A percentile compares a stretch with the other conserved stretches of the same genome.
Conservation (phyloP, 2,888 invertebrate genomes). For the Siphlonurus alternatus region DNA sequence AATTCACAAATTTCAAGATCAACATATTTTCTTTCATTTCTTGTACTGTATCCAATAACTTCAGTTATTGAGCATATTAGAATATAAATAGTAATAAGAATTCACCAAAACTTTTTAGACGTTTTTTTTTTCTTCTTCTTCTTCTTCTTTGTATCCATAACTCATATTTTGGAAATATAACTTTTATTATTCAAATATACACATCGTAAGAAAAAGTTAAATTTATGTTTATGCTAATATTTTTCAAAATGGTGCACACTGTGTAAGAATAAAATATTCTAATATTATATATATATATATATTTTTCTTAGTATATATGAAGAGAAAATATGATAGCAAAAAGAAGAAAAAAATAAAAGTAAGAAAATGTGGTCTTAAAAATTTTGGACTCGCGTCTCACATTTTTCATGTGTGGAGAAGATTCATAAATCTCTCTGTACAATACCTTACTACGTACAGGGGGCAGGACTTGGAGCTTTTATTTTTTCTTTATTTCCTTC, state of each 20-base stretch:
- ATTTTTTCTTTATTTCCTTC: neutral
- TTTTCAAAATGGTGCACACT: neutral
- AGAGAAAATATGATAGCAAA: neutral
- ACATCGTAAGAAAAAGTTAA: neutral
- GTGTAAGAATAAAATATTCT: neutral
- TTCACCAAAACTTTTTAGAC: too few relatives aligned
- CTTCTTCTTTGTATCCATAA: too few relatives aligned
- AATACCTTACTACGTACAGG: neutral
- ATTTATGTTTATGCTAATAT: neutral
- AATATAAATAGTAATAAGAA: too few relatives aligned
- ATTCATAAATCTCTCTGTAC: neutral
- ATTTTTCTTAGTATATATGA: neutral
- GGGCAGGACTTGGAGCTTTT: neutral
- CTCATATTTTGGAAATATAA: neutral
- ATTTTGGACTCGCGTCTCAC: neutral
- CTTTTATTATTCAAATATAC: neutral
- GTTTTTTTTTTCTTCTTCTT: too few relatives aligned
- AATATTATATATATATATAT: neutral
- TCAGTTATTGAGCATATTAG: too few relatives aligned
- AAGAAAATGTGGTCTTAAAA: conserved; percentile 1
- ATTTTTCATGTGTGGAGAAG: neutral
- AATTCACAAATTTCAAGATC: too few relatives aligned
- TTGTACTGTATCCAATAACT: too few relatives aligned
- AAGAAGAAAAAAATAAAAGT: neutral
- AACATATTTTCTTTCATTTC: too few relatives aligned